These are phyloP conservation scores for Polydrusus pterygomalis DNA, from an alignment of 2,888 invertebrate genomes.

Conservation along the genomic window DNA sequence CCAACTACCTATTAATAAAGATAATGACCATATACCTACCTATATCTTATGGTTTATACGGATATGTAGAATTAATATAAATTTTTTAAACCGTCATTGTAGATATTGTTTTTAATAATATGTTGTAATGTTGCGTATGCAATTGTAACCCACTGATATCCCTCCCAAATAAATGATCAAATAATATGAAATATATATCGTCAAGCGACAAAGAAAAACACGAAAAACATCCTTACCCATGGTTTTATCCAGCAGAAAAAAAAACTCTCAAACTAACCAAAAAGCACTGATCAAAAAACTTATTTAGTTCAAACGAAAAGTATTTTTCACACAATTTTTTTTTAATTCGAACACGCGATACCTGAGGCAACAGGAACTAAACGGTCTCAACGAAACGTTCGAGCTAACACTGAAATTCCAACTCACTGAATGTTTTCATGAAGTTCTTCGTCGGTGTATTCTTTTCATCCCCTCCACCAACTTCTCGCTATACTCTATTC, in stretches of 20 bases:
- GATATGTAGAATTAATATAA: too few species aligned
- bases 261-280: background rate
- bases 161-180: too few species aligned
- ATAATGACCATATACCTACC: too few species aligned
- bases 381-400: constrained; percentile 5
- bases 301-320: background rate
- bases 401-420: constrained; percentile 28
- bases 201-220: background rate
- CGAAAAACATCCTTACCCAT: constrained; percentile 35
- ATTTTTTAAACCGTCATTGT: too few species aligned
- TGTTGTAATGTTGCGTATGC: too few species aligned
- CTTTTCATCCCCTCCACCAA: constrained; percentile 33
- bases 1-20: too few species aligned
- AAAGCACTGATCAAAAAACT: background rate
- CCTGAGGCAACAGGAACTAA: background rate
- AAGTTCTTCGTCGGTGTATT: constrained; percentile 33
- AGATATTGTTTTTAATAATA: too few species aligned
- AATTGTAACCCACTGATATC: too few species aligned
- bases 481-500: constrained; percentile 8
- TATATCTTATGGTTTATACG: too few species aligned
- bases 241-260: constrained; percentile 22
- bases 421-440: constrained; percentile 12
- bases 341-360: constrained; percentile 7
- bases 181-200: too few species aligned
- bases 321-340: background rate